Evolutionary conservation across 2,113 vertebrate genomes (phyloP).

Genomic region (Leptosomus discolor): DNA sequence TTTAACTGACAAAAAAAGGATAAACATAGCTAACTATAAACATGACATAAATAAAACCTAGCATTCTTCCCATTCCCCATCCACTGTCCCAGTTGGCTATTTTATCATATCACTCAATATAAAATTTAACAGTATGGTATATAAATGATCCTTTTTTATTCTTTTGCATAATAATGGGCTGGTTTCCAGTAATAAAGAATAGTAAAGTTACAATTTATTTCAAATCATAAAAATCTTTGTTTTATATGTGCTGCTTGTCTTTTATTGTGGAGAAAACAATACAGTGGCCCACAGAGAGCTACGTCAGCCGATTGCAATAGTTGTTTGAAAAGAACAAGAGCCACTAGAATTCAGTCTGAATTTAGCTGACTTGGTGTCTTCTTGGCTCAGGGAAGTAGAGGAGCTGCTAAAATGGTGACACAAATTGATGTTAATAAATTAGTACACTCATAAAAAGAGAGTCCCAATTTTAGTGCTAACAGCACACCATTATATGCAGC

Average conservation of each 20-base stretch:
- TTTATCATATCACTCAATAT: slow-evolving; percentile 41
- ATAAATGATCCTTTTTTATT: slow-evolving; percentile 8
- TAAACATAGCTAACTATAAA: slow-evolving; percentile 48
- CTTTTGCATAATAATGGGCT: slow-evolving; percentile 46
- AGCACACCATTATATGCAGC: slow-evolving; percentile 58
- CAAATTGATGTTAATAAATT: slow-evolving; percentile 76
- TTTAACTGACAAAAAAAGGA: slow-evolving; percentile 32
- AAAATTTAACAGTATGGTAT: slow-evolving; percentile 40
- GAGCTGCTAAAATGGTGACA: slow-evolving; percentile 62
- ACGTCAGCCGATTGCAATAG: background rate
- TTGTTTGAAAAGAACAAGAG: background rate
- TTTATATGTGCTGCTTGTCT: background rate
- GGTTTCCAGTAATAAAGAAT: slow-evolving; percentile 30
- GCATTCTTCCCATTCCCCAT: slow-evolving; percentile 16
- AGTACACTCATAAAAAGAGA: slow-evolving; percentile 64
- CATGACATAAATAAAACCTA: slow-evolving; percentile 43
- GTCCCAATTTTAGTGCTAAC: slow-evolving; percentile 69
- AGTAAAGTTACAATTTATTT: slow-evolving; percentile 11
- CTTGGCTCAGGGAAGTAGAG: slow-evolving; percentile 25
- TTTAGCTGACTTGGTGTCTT: slow-evolving; percentile 53
- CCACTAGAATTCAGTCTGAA: slow-evolving; percentile 49
- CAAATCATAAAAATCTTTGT: slow-evolving; percentile 20
- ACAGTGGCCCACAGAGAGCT: background rate
- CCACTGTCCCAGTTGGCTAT: slow-evolving; percentile 32
- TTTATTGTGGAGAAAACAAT: slow-evolving; percentile 28